These are phyloP conservation scores for Taphrorychus bicolor DNA, from an alignment of 2,888 invertebrate genomes.

Conservation along the genomic window DNA sequence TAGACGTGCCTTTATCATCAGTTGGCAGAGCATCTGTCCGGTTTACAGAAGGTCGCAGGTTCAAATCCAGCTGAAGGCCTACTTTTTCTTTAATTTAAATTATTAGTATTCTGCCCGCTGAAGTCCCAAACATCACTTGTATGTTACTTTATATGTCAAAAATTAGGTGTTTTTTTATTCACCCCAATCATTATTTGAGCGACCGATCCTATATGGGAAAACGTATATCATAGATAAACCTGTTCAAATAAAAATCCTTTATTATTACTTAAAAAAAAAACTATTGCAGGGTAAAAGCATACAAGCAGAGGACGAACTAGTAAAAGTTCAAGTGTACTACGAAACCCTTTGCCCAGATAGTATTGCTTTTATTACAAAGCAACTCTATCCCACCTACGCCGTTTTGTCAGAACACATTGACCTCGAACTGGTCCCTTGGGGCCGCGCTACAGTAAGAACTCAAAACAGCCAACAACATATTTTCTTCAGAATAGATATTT, in stretches of 20 bases:
- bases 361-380: slow-evolving; percentile 58
- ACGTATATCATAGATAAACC: too few species aligned
- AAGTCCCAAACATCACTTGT: too few species aligned
- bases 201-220: too few species aligned
- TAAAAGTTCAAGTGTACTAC: slow-evolving; percentile 63
- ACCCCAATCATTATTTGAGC: too few species aligned
- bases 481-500: background rate
- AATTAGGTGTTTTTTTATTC: too few species aligned
- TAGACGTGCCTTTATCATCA: background rate
- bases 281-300: slow-evolving; percentile 20
- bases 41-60: background rate
- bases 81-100: too few species aligned
- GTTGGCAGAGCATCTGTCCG: too few species aligned
- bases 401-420: slow-evolving; percentile 30
- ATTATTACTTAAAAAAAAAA: too few species aligned
- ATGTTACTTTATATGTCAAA: too few species aligned
- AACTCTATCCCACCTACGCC: slow-evolving; percentile 59
- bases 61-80: background rate
- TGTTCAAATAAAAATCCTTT: too few species aligned
- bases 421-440: slow-evolving; percentile 47
- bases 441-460: slow-evolving; percentile 43
- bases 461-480: background rate
- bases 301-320: slow-evolving; percentile 4
- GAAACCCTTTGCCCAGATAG: slow-evolving; percentile 66
- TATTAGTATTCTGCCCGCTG: too few species aligned